These are phyloP conservation scores for Falco rusticolus DNA, from an alignment of 2,797 vertebrate species.

Conservation along the genomic window DNA sequence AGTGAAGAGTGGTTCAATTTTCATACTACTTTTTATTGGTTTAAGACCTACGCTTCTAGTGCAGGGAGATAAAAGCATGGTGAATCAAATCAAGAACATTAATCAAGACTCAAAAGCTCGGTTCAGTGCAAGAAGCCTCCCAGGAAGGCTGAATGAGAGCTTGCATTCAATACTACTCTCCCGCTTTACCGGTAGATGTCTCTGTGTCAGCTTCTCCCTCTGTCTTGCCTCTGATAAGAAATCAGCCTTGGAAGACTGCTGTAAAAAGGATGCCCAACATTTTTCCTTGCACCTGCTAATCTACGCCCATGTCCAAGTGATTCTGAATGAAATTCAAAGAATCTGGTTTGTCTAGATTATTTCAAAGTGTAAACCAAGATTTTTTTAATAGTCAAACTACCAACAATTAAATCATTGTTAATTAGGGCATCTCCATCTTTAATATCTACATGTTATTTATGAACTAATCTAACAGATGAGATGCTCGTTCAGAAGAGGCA, in stretches of 20 bases:
- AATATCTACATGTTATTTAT: background rate
- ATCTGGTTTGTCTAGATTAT: background rate
- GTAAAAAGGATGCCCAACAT: background rate
- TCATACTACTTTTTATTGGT: background rate
- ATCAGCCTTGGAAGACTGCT: background rate
- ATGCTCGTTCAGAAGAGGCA: background rate
- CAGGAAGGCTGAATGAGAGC: background rate
- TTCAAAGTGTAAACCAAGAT: background rate
- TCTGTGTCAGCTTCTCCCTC: constrained; percentile 28
- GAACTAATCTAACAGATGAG: background rate
- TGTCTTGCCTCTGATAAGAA: background rate
- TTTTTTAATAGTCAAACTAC: background rate
- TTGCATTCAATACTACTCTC: background rate
- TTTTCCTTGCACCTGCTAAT: background rate
- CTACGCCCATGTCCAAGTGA: background rate
- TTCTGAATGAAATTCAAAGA: background rate
- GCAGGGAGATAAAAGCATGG: background rate
- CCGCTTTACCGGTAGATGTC: constrained; percentile 46
- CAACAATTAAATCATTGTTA: background rate
- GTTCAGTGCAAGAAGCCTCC: background rate
- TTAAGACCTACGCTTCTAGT: background rate
- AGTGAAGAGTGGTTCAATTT: background rate
- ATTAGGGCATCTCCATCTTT: background rate
- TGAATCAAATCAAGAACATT: background rate
- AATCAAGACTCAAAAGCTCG: background rate